Evolutionary conservation across 2,888 invertebrate species (phyloP).

Genomic region (Heterodera filipjevi): DNA sequence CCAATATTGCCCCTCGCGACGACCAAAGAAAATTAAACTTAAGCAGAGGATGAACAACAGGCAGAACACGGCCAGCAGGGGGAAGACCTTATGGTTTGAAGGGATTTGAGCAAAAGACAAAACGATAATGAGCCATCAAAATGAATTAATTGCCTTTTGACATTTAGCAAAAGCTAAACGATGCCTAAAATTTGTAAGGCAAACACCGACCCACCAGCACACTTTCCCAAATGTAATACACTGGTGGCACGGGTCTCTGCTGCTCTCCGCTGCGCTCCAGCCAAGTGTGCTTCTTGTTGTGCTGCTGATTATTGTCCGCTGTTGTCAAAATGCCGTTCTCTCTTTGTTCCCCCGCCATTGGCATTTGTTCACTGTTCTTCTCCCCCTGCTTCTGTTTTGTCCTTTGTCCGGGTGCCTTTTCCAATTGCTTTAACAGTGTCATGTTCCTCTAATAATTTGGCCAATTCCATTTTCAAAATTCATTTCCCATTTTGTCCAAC

Average conservation of each 20-base stretch:
- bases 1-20: constrained; percentile 65
- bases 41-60: constrained; percentile 58
- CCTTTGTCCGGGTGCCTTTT: background rate
- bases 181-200: too few species aligned
- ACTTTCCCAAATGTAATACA: constrained; percentile 53
- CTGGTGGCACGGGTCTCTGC: constrained; percentile 26
- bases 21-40: constrained; percentile 63
- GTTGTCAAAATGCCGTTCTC: background rate
- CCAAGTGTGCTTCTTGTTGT: background rate
- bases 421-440: constrained; percentile 17
- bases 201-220: constrained; percentile 43
- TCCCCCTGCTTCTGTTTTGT: background rate
- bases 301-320: background rate
- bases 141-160: background rate
- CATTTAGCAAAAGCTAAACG: background rate
- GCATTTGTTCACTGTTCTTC: constrained; percentile 3
- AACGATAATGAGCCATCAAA: background rate
- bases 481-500: constrained; percentile 38
- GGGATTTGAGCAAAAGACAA: too few species aligned
- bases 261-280: background rate
- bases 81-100: constrained; percentile 43
- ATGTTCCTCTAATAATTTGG: constrained; percentile 10
- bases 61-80: constrained; percentile 54
- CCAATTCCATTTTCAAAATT: background rate
- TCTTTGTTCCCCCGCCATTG: background rate